Evolutionary conservation across 1,140 invertebrate species (phyloP).

Genomic region (Macrotrachela quadricornifera): DNA sequence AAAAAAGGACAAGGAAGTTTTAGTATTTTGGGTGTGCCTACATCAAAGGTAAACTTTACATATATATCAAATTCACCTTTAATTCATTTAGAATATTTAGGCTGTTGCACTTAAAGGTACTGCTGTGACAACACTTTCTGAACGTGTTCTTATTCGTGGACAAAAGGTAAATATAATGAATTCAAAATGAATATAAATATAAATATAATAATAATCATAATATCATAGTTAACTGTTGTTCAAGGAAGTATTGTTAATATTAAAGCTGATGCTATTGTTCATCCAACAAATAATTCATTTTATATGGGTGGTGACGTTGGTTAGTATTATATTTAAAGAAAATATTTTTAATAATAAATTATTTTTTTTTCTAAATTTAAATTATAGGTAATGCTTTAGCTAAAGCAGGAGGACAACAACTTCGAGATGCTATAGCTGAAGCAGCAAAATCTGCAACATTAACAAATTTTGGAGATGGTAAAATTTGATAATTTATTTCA

Average conservation of each 20-base stretch:
- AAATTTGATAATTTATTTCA: constrained; percentile 1
- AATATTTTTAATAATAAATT: too few relatives aligned
- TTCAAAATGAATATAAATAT: too few relatives aligned
- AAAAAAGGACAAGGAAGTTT: too few relatives aligned
- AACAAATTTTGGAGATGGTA: constrained; percentile 32
- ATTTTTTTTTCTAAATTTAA: too few relatives aligned
- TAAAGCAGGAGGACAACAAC: constrained; percentile 34
- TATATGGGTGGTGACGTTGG: constrained; percentile 36
- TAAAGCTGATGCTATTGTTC: constrained; percentile 35
- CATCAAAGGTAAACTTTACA: too few relatives aligned
- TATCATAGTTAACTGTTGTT: constrained; percentile 33
- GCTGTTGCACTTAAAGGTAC: too few relatives aligned
- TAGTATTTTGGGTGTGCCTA: too few relatives aligned
- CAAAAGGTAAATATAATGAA: background rate
- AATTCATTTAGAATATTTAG: too few relatives aligned
- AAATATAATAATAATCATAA: background rate
- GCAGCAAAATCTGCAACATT: constrained; percentile 25
- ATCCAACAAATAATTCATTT: constrained; percentile 34
- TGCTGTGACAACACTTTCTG: background rate
- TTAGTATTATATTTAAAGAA: too few relatives aligned
- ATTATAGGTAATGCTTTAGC: constrained; percentile 24
- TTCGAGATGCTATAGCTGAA: constrained; percentile 33
- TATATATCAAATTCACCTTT: too few relatives aligned
- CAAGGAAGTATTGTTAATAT: constrained; percentile 36
- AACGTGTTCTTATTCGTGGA: background rate